phyloP scores from a whole-genome alignment of 2,888 invertebrate species.

The Cerastis leucographa region DNA sequence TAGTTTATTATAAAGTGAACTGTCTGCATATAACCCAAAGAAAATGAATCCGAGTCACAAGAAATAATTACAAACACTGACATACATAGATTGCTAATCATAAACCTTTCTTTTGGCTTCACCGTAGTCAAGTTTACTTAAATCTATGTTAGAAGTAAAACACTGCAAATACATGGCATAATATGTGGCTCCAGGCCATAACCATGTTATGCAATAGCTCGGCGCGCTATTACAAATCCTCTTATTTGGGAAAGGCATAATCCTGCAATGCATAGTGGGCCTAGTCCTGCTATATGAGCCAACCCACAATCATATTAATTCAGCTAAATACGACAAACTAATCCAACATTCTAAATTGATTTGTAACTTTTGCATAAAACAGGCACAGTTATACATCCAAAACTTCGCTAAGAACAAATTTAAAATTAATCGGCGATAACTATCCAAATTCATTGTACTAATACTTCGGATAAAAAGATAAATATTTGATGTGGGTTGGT shows the following conservation, averaged over 20 bases:
- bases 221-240: constrained; percentile 12
- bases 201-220: neutral
- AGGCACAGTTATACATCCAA: no score
- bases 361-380: no score
- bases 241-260: constrained; percentile 9
- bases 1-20: neutral
- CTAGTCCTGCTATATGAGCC: neutral
- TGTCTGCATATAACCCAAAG: neutral
- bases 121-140: neutral
- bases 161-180: neutral
- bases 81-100: neutral
- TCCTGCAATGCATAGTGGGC: constrained; percentile 12
- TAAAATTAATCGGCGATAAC: neutral
- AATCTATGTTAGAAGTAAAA: neutral
- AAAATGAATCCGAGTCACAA: neutral
- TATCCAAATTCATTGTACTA: no score
- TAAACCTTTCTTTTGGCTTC: neutral
- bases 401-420: neutral
- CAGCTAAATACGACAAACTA: no score
- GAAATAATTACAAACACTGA: neutral
- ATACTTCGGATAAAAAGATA: no score
- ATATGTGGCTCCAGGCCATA: neutral
- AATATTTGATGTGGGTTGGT: no score
- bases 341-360: neutral
- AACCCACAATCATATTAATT: neutral